Evolutionary conservation across 2,888 invertebrate species (phyloP), one percentile per base, ranked within the genome.

Genomic region (Tubulanus polymorphus): DNA sequence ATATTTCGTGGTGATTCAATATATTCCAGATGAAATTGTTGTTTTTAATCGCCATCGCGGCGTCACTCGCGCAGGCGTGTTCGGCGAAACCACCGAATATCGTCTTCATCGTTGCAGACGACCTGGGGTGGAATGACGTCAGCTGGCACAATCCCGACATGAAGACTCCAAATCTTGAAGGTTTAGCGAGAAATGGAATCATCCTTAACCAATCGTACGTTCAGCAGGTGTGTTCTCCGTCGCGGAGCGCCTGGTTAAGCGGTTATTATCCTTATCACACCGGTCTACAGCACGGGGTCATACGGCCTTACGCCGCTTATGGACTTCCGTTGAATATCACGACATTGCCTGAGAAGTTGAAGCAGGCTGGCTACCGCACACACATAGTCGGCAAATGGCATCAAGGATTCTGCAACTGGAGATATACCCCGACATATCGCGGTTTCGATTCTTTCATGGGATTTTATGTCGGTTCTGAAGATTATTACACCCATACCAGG

Each of bases 221-320:
- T 25, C 50, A 53, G 35, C 53, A 56, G 12, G 35, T 59, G 20
- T 59, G 59, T 25, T 58, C 57, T 12, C 59, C 59, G n/a, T 51
- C 56, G 26, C 47, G 59, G 10, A 48, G 54, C 3, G 59, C 59
- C 8, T 35, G 57, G 2, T 29, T 59, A 23, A 32, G 57, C 35
- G 60, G 60, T 48, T 30, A 51, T 23, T 51, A 57, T 27, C 60
- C 58, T 5, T 60, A 60, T 15, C 37, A 60, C 47, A 52, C 53
- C 20, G 54, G 54, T 6, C 46, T 53, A 18, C 54, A 53, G 48
- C 54, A 53, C 23, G 30, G 29, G 10, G 48, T 29, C 29, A 12
- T 53, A 18, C 15, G 27, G n/a, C 35, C 47, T 18, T n/a, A 27
- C 18, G 20, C 12, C 6, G 48, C 54, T n/a, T 47, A 28, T 20